Percentiles rank a stretch among this genome's conserved stretches.
phyloP scores from a whole-genome alignment of 1,140 invertebrate species.

The Rhyzopertha dominica region DNA sequence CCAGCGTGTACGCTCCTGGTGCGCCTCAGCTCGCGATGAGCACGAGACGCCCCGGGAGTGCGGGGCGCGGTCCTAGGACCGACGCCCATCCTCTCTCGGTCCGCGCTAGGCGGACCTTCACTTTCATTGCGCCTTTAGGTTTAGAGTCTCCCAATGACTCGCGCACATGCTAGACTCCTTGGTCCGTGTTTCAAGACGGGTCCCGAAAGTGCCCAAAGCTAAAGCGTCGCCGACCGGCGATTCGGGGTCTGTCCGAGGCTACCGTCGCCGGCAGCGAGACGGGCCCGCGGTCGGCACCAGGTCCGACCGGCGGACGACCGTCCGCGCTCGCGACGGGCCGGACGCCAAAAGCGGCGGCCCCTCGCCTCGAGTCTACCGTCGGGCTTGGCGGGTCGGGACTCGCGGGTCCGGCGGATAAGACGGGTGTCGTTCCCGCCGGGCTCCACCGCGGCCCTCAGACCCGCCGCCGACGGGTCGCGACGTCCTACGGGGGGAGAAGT shows the following conservation, averaged over 20 bases:
- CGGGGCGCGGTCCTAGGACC: conserved; percentile 44
- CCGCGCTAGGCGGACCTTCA: conserved; percentile 20
- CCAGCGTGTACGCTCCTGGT: conserved; percentile 68
- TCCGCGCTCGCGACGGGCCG: conserved; percentile 33
- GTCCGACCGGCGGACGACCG: conserved; percentile 19
- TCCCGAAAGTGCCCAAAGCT: conserved; percentile 62
- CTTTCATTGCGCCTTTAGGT: conserved; percentile 45
- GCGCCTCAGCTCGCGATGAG: conserved; percentile 50
- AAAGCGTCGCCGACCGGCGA: conserved; percentile 51
- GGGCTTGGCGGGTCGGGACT: conserved; percentile 25
- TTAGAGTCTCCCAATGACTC: conserved; percentile 65
- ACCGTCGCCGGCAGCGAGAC: conserved; percentile 40
- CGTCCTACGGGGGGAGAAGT: conserved; percentile 51
- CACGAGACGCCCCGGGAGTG: conserved; percentile 49
- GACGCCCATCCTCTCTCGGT: conserved; percentile 30
- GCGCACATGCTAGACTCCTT: conserved; percentile 83
- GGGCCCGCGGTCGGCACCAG: conserved; percentile 14
- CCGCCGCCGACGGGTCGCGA: conserved; percentile 48
- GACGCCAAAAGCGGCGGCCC: conserved; percentile 33
- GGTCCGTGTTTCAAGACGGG: conserved; percentile 94
- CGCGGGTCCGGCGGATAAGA: conserved; percentile 21
- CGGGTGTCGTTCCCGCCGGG: conserved; percentile 27
- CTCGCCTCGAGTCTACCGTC: conserved; percentile 30
- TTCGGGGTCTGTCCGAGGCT: conserved; percentile 44
- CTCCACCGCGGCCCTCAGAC: conserved; percentile 38